Conservation (phyloP, 2,888 invertebrate species). For the Podotricha telesiphe region DNA sequence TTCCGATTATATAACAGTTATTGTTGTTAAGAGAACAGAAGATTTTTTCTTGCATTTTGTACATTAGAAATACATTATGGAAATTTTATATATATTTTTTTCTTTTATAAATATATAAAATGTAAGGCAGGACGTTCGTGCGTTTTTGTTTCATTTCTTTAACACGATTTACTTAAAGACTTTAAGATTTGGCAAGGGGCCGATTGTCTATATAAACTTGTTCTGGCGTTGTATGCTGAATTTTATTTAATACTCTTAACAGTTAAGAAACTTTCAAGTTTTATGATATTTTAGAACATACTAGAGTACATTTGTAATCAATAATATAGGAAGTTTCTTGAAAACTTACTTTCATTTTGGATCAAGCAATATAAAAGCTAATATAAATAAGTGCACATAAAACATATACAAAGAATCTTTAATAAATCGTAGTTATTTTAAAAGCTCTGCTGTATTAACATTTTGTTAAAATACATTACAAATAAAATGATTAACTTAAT, state of each 20-base stretch:
- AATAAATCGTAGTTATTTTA: neutral
- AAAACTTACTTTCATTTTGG: conserved; percentile 17
- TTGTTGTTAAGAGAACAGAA: conserved; percentile 9
- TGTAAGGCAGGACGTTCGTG: conserved; percentile 42
- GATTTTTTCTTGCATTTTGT: neutral
- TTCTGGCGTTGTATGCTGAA: conserved; percentile 42
- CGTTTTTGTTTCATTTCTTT: conserved; percentile 50
- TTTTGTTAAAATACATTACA: neutral
- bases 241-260: conserved; percentile 43
- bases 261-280: conserved; percentile 36
- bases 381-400: conserved; percentile 22
- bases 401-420: neutral
- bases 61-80: conserved; percentile 22
- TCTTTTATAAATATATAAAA: conserved; percentile 30
- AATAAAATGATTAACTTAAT: neutral
- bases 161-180: conserved; percentile 49
- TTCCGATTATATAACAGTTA: neutral
- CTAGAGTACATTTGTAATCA: conserved; percentile 22
- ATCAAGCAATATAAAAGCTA: conserved; percentile 19
- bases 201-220: conserved; percentile 47
- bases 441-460: neutral
- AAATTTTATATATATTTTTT: conserved; percentile 27
- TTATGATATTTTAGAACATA: conserved; percentile 27
- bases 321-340: conserved; percentile 31
- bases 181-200: conserved; percentile 50